Conservation (phyloP, 2,113 vertebrate genomes). For the Hippopotamus amphibius region DNA sequence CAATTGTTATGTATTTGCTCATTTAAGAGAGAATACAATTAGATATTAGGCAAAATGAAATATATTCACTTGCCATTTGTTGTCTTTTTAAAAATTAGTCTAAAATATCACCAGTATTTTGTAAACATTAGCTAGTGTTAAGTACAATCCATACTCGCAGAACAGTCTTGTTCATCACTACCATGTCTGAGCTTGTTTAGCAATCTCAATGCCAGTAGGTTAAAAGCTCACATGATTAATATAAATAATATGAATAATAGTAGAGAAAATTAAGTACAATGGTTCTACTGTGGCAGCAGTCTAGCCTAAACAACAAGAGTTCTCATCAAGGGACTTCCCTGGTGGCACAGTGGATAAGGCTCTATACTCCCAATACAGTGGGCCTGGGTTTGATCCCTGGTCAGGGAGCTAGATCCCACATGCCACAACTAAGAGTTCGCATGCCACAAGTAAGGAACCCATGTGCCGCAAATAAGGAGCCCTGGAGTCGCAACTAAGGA, state of each 20-base stretch:
- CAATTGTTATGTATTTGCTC: constrained; percentile 28
- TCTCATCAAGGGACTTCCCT: not conserved
- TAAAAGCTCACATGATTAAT: constrained; percentile 17
- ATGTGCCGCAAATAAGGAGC: no score
- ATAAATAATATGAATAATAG: constrained; percentile 27
- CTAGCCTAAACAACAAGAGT: not conserved
- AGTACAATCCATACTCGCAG: not conserved
- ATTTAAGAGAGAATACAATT: not conserved
- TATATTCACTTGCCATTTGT: not conserved
- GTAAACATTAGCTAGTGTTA: not conserved
- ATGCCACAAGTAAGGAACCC: no score
- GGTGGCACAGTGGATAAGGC: no score
- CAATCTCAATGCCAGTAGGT: not conserved
- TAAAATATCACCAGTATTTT: constrained; percentile 3
- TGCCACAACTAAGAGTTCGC: no score
- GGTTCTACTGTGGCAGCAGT: not conserved
- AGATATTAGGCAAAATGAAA: not conserved
- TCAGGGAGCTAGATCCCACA: no score
- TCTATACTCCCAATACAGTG: no score
- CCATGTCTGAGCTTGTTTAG: constrained; percentile 6
- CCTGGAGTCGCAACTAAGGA: no score
- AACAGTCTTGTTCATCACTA: not conserved
- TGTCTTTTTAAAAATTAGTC: constrained; percentile 25
- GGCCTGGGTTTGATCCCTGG: no score
- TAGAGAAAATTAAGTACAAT: not conserved